A percentile compares a stretch with the other conserved stretches of the same genome.
These are phyloP conservation scores for Meandrusa payeni DNA, from an alignment of 2,888 invertebrate genomes.

Conservation along the genomic window DNA sequence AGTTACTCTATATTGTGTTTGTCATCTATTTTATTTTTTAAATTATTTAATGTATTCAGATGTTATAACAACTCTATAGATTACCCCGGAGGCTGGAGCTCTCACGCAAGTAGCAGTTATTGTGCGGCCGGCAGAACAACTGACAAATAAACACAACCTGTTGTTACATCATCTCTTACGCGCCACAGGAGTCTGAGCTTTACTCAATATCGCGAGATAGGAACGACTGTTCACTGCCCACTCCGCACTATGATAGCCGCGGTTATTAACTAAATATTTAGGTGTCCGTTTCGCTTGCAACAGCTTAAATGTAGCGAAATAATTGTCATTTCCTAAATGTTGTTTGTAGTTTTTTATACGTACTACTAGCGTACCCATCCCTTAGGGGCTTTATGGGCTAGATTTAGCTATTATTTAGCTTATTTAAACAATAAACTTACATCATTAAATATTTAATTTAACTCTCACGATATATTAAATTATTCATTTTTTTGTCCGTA, in stretches of 20 bases:
- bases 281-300: slow-evolving; percentile 4
- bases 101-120: slow-evolving; percentile 63
- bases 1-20: too few relatives aligned
- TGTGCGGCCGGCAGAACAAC: slow-evolving; percentile 55
- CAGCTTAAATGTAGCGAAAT: background rate
- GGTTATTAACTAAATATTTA: slow-evolving; percentile 19
- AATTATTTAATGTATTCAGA: too few relatives aligned
- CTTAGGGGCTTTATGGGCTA: too few relatives aligned
- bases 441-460: too few relatives aligned
- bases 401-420: too few relatives aligned
- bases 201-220: slow-evolving; percentile 24
- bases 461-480: too few relatives aligned
- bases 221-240: slow-evolving; percentile 20
- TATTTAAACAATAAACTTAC: too few relatives aligned
- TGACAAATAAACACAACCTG: slow-evolving; percentile 70
- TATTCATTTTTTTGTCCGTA: too few relatives aligned
- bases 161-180: slow-evolving; percentile 66
- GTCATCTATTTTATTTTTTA: too few relatives aligned
- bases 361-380: too few relatives aligned
- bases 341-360: too few relatives aligned
- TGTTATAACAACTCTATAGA: slow-evolving; percentile 43
- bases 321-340: too few relatives aligned
- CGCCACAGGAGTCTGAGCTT: slow-evolving; percentile 39
- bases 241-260: slow-evolving; percentile 14
- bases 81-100: slow-evolving; percentile 48